Evolutionary conservation across 2,113 vertebrate genomes (phyloP).

Genomic region (Toxostoma redivivum): DNA sequence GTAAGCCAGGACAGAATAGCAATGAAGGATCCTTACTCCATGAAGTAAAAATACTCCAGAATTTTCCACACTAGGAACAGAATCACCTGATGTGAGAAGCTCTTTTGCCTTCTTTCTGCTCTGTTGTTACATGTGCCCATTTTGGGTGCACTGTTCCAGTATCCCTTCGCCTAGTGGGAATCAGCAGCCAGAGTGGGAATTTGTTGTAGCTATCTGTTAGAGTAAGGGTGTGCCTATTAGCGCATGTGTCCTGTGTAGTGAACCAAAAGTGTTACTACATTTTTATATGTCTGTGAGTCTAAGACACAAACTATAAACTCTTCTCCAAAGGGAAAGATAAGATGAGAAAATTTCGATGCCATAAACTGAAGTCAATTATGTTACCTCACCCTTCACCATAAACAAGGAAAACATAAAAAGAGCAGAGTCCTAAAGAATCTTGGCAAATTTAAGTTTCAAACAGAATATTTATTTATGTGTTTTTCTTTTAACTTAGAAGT

Average conservation of each 20-base stretch:
- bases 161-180: background rate
- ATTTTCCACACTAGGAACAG: background rate
- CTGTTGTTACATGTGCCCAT: rapidly evolving
- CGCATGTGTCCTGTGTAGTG: background rate
- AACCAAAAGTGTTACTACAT: background rate
- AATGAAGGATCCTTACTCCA: background rate
- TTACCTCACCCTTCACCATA: background rate
- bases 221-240: background rate
- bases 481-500: background rate
- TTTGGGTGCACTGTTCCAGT: background rate
- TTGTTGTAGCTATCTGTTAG: background rate
- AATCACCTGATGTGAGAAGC: background rate
- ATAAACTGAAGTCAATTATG: background rate
- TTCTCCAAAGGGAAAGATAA: slow-evolving; percentile 35
- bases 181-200: background rate
- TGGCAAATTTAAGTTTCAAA: background rate
- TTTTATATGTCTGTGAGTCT: background rate
- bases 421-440: background rate
- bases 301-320: background rate
- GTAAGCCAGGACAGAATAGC: background rate
- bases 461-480: background rate
- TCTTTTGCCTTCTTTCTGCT: background rate
- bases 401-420: background rate
- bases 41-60: background rate
- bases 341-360: background rate